Evolutionary conservation across 64 coral and sea anemone genomes (phyloP), one percentile per base, ranked within the genome.

Genomic region (Acropora tenuis): DNA sequence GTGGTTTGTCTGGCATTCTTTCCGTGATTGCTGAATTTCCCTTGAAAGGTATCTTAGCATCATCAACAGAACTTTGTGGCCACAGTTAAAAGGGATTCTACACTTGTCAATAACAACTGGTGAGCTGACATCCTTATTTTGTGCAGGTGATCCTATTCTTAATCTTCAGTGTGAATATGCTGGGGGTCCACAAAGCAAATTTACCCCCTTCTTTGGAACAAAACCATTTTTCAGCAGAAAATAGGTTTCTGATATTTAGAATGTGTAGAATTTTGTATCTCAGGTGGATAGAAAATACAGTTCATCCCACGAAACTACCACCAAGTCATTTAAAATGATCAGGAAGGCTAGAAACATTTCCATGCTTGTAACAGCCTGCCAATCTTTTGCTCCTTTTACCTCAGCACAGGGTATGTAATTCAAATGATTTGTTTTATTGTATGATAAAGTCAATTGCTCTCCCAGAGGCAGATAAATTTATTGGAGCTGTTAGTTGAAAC

Each of bases 321-420:
- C 43, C 75, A 77, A 77, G 75, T 41, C 41, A 50, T 93, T 93
- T 16, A 61, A 41, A 13, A 76, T 49, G 18, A 93, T 47, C 19
- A 93, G 43, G 63, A 88, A 8, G 6, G 53, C 91, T 49, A 92
- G 63, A 78, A 69, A 92, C 58, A 77, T 74, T 79, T 92, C 82
- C 12, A 12, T 12, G 59, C 59, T 63, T 12, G 10, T 63, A 1
- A 63, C 59, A 63, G 59, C 59, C 59, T 63, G 59, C 59, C 59
- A 63, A 63, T 63, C 15, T 63, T 12, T 63, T 12, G 59, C 59
- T 63, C 10, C 59, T 11, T 63, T 63, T 2, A 63, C 59, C 59
- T 63, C 59, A 13, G 59, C 59, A 63, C 15, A 12, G 59, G 59
- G 12, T 63, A 12, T 12, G 59, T 63, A 63, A 63, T 12, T 63